Evolutionary conservation across 2,113 vertebrate genomes (phyloP), one percentile per base, ranked within the genome.

Genomic region (Tragelaphus strepsiceros): DNA sequence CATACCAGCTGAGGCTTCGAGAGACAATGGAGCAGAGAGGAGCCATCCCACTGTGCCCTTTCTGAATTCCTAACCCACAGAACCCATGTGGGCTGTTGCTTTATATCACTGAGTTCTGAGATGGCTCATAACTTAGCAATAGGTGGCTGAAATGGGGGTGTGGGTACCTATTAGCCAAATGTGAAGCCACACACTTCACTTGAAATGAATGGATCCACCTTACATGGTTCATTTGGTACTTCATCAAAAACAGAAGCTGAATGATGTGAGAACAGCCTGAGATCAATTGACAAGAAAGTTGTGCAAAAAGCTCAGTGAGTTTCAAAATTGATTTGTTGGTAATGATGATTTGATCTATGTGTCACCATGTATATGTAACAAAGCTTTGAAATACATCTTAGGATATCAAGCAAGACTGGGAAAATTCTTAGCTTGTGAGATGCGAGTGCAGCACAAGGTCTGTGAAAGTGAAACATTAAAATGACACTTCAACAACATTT

Each of bases 391-490:
- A 17, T 28, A 54, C n/a, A 30, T 51, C 14, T 8, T 22, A 58
- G 82, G 43, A 22, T 10, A 28, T 71, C 16, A 16, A 51, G 43
- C 16, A 43, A 77, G 54, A 49, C 15, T 11, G 17, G 51, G 26
- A 39, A 83, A 17, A 24, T 87, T 87, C 39, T 74, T 74, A 32
- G 3, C 67, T 58, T 87, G n/a, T 32, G 26, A 88, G 56, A 84
- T 24, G 43, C 64, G 46, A 58, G 13, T 46, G 12, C 22, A 95
- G 7, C 21, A 62, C 28, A 88, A 93, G 32, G 6, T 62, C 77
- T 94, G 61, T 86, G 39, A 81, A 98, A 82, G 56, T 17, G 24
- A 87, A 89, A 90, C 26, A 71, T 78, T 78, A 90, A 95, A 89
- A 56, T 39, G 78, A 88, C 67, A 58, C 67, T 86, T 91, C 61